These are phyloP conservation scores for Acleris laterana DNA, from an alignment of 2,888 invertebrate species.

Conservation along the genomic window DNA sequence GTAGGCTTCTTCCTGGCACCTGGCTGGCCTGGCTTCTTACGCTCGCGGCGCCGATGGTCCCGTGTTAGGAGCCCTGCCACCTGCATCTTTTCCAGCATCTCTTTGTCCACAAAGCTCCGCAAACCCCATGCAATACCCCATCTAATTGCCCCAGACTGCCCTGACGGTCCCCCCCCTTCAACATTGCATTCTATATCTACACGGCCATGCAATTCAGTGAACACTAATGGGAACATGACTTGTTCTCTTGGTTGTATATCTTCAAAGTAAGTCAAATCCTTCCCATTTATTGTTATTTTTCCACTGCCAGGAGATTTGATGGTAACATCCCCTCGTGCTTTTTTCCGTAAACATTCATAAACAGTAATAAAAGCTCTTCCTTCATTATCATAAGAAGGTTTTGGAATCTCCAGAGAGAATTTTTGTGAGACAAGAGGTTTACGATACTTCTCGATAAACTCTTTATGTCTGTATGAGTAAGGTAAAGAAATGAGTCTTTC, in stretches of 20 bases:
- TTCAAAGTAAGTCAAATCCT: constrained; percentile 91
- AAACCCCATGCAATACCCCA: constrained; percentile 94
- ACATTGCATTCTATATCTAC: constrained; percentile 94
- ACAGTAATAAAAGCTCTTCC: constrained; percentile 89
- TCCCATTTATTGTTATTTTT: constrained; percentile 91
- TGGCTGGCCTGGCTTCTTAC: constrained; percentile 96
- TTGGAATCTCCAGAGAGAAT: constrained; percentile 85
- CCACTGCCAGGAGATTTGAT: constrained; percentile 93
- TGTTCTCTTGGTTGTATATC: constrained; percentile 89
- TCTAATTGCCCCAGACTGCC: constrained; percentile 95
- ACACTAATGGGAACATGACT: constrained; percentile 94
- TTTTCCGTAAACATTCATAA: constrained; percentile 89
- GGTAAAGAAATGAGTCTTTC: constrained; percentile 89
- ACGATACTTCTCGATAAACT: constrained; percentile 90
- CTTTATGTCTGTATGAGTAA: constrained; percentile 87
- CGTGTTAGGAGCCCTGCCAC: constrained; percentile 93
- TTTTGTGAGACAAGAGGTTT: constrained; percentile 85
- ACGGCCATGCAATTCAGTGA: constrained; percentile 89
- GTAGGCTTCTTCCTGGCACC: constrained; percentile 95
- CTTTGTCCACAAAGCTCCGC: constrained; percentile 91
- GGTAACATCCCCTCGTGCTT: constrained; percentile 91
- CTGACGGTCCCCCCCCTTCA: constrained; percentile 89
- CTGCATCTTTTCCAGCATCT: constrained; percentile 92
- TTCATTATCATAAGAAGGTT: constrained; percentile 87
- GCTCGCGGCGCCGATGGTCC: constrained; percentile 91